phyloP scores from a whole-genome alignment of 2,113 vertebrate genomes.

The Alethe castanea region DNA sequence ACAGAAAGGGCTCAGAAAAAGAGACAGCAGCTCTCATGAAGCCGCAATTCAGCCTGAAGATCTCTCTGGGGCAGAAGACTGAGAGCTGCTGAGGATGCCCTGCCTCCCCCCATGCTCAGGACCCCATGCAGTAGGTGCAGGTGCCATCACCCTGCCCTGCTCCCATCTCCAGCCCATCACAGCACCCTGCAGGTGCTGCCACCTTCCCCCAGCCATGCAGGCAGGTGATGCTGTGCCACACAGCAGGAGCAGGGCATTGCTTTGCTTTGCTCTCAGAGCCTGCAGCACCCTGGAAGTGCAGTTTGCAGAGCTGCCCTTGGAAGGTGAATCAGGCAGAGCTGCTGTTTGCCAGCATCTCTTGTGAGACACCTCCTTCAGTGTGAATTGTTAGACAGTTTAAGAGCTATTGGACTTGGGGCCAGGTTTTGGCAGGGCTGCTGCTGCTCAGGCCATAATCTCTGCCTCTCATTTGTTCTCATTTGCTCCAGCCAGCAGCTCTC shows the following conservation, averaged over 20 bases:
- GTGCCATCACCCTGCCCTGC: neutral
- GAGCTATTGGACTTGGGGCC: neutral
- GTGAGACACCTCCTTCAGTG: neutral
- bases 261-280: neutral
- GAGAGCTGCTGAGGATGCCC: neutral
- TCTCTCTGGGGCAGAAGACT: neutral
- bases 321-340: slow-evolving; percentile 10
- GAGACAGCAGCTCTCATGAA: neutral
- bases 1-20: neutral
- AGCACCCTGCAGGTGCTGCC: neutral
- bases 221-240: neutral
- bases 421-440: slow-evolving; percentile 12
- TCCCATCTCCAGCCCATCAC: neutral
- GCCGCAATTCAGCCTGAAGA: neutral
- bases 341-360: neutral
- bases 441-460: neutral
- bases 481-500: neutral
- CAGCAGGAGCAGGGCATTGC: fast-evolving
- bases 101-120: neutral
- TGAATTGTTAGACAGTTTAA: neutral
- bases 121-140: fast-evolving
- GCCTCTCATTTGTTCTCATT: slow-evolving; percentile 62
- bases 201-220: neutral
- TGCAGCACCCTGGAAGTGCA: neutral
- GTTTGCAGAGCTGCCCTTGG: slow-evolving; percentile 9